Conservation (phyloP, 2,888 invertebrate species). For the Fragum whitleyi region DNA sequence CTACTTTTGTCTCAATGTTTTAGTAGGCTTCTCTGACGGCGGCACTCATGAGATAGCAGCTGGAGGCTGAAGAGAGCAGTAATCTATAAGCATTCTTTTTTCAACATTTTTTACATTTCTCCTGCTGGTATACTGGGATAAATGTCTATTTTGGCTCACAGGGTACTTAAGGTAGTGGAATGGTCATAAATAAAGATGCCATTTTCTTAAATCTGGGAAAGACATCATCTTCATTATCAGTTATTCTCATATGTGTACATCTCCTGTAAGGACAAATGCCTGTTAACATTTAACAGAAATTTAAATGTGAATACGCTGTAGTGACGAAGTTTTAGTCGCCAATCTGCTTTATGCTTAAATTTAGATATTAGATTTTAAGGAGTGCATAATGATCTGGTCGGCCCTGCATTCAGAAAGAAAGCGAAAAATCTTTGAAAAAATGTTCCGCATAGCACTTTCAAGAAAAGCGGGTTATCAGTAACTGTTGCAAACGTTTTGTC, state of each 20-base stretch:
- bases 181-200: constrained; percentile 37
- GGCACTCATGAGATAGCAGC: too few species aligned
- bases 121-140: constrained; percentile 17
- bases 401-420: too few species aligned
- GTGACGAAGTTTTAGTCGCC: too few species aligned
- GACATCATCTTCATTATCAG: constrained; percentile 13
- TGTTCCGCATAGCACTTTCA: too few species aligned
- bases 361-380: too few species aligned
- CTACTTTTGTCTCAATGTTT: too few species aligned
- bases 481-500: too few species aligned
- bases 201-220: constrained; percentile 39
- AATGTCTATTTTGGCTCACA: constrained; percentile 50
- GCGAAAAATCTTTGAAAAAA: too few species aligned
- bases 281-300: constrained; percentile 46
- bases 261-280: constrained; percentile 19
- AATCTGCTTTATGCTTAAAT: too few species aligned
- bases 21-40: too few species aligned
- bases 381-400: too few species aligned
- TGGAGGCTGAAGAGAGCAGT: constrained; percentile 17
- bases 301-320: constrained; percentile 35
- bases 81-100: constrained; percentile 38
- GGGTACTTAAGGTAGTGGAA: constrained; percentile 49
- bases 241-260: constrained; percentile 14
- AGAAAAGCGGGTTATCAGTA: too few species aligned
- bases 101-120: constrained; percentile 36